phyloP scores from a whole-genome alignment of 2,888 invertebrate genomes.

The Elaeidobius kamerunicus region DNA sequence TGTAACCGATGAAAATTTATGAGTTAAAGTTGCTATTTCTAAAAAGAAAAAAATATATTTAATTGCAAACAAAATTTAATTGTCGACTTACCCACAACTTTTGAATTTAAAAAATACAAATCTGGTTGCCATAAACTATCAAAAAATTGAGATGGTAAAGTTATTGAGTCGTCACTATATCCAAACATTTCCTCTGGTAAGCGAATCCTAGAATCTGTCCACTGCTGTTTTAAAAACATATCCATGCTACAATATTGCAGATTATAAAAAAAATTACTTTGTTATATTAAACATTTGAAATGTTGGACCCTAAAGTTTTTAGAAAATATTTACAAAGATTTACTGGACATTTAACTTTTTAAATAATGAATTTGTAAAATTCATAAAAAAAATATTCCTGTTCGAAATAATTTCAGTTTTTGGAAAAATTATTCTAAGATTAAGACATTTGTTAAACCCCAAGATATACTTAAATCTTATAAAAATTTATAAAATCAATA shows the following conservation, averaged over 20 bases:
- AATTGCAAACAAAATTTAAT: not conserved
- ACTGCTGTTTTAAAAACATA: slow-evolving; percentile 79
- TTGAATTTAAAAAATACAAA: slow-evolving; percentile 80
- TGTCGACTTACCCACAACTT: slow-evolving; percentile 68
- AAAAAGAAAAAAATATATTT: slow-evolving; percentile 35
- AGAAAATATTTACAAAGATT: too few species aligned
- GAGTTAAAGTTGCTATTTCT: slow-evolving; percentile 79
- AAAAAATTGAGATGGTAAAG: slow-evolving; percentile 75
- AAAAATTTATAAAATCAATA: too few species aligned
- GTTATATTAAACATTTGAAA: too few species aligned
- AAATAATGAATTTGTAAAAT: too few species aligned
- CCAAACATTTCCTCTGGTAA: slow-evolving; percentile 77
- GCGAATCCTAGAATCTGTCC: slow-evolving; percentile 74
- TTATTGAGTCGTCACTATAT: slow-evolving; percentile 76
- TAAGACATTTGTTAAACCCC: too few species aligned
- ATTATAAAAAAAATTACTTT: too few species aligned
- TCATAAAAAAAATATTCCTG: too few species aligned
- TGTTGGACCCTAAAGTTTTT: too few species aligned
- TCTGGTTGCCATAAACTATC: slow-evolving; percentile 88
- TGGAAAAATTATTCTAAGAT: too few species aligned
- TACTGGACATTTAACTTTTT: too few species aligned
- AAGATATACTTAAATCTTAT: too few species aligned
- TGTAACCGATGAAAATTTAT: slow-evolving; percentile 78
- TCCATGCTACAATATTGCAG: slow-evolving; percentile 62
- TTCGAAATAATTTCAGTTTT: too few species aligned